A percentile compares a stretch with the other conserved stretches of the same genome.
Evolutionary conservation across 2,113 vertebrate species (phyloP).

Genomic region (Chrysemys picta): DNA sequence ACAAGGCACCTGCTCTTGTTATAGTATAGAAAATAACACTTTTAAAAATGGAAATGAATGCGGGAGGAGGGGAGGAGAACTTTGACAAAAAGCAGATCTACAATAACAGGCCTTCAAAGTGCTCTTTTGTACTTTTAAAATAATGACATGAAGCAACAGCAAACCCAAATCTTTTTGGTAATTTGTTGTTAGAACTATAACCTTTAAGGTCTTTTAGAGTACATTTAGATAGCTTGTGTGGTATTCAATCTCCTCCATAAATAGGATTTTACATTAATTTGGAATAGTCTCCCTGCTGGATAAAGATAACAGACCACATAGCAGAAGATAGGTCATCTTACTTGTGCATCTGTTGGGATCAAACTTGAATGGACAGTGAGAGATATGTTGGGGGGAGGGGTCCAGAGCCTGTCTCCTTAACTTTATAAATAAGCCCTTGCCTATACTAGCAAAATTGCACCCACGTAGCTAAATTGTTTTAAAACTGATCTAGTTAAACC

Average conservation of each 20-base stretch:
- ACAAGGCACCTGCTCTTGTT: constrained; percentile 21
- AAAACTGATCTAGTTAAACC: background rate
- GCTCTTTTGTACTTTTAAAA: background rate
- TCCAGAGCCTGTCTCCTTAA: background rate
- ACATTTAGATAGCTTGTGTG: fast-evolving
- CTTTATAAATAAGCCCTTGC: background rate
- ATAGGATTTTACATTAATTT: background rate
- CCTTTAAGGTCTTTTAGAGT: background rate
- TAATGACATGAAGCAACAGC: background rate
- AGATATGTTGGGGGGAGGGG: background rate
- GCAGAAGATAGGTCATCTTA: background rate
- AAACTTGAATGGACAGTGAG: background rate
- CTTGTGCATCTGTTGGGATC: background rate
- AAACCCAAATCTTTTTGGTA: background rate
- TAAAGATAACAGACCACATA: background rate
- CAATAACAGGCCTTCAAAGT: background rate
- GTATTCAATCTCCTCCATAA: fast-evolving
- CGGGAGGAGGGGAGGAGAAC: background rate
- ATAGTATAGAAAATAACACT: background rate
- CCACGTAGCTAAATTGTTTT: background rate
- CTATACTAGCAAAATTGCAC: background rate
- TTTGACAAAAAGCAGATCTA: constrained; percentile 16
- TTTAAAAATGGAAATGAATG: background rate
- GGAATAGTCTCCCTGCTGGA: fast-evolving
- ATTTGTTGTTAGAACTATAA: background rate